Evolutionary conservation across 2,888 invertebrate genomes (phyloP).

Genomic region (Drosophila nigricruria): DNA sequence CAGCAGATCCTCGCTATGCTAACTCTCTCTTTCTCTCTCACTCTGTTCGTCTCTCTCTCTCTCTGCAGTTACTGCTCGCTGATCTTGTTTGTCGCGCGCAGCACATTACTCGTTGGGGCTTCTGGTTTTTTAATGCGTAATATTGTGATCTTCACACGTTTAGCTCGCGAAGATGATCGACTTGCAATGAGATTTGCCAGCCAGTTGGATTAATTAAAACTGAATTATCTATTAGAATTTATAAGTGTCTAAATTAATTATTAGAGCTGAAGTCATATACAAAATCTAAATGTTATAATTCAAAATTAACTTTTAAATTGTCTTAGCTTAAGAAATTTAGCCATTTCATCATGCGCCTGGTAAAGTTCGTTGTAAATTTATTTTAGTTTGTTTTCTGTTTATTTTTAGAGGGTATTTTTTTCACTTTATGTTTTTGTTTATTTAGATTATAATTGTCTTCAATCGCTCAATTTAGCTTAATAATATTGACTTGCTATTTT

Average conservation of each 20-base stretch:
- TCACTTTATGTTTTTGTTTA: neutral
- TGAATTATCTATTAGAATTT: slow-evolving; percentile 1
- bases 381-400: no score
- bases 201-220: slow-evolving; percentile 21
- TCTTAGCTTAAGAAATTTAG: neutral
- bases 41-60: neutral
- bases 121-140: slow-evolving; percentile 81
- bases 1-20: slow-evolving; percentile 7
- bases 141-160: slow-evolving; percentile 54
- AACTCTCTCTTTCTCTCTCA: neutral
- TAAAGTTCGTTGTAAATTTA: neutral
- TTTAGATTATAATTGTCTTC: neutral
- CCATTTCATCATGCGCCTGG: neutral
- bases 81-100: slow-evolving; percentile 82
- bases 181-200: slow-evolving; percentile 10
- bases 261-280: neutral
- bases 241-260: neutral
- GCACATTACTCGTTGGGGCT: slow-evolving; percentile 75
- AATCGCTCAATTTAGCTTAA: slow-evolving; percentile 1
- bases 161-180: slow-evolving; percentile 25
- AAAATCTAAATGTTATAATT: neutral
- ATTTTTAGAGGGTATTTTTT: neutral
- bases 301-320: no score
- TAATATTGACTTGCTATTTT: slow-evolving; percentile 8
- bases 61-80: slow-evolving; percentile 61